phyloP scores from a whole-genome alignment of 92 coral and sea anemone genomes.

The Epizoanthus rinbou region DNA sequence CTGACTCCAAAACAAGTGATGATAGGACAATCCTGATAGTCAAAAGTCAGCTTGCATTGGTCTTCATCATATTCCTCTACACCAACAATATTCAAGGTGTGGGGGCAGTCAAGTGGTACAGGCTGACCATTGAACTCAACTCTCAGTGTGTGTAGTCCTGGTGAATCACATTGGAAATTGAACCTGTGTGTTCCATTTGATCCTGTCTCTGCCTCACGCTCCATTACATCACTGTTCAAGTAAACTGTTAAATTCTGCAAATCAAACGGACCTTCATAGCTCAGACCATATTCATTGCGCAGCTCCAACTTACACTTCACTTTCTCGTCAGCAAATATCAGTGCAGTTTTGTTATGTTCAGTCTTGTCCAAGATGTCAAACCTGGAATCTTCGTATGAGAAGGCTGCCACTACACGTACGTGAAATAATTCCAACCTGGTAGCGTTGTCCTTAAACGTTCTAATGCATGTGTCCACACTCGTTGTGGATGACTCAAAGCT shows the following conservation, averaged over 20 bases:
- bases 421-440: background rate
- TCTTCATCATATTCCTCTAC: slow-evolving; percentile 22
- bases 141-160: background rate
- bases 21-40: accelerated
- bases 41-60: background rate
- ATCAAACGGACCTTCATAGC: slow-evolving; percentile 3
- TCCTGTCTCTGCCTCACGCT: background rate
- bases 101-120: slow-evolving; percentile 12
- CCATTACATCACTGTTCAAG: slow-evolving; percentile 1
- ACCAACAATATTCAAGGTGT: background rate
- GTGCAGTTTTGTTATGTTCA: background rate
- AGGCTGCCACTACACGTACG: slow-evolving; percentile 13
- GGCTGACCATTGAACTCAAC: background rate
- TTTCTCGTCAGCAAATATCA: slow-evolving; percentile 10
- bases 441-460: no score
- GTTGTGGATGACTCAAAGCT: background rate
- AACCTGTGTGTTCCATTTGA: background rate
- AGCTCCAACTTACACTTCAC: slow-evolving; percentile 24
- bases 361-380: background rate
- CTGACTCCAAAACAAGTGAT: background rate
- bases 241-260: background rate
- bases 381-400: slow-evolving; percentile 5
- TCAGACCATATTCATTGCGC: background rate
- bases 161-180: background rate
- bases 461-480: background rate